phyloP scores from a whole-genome alignment of 2,888 invertebrate genomes.

The Aelia acuminata region DNA sequence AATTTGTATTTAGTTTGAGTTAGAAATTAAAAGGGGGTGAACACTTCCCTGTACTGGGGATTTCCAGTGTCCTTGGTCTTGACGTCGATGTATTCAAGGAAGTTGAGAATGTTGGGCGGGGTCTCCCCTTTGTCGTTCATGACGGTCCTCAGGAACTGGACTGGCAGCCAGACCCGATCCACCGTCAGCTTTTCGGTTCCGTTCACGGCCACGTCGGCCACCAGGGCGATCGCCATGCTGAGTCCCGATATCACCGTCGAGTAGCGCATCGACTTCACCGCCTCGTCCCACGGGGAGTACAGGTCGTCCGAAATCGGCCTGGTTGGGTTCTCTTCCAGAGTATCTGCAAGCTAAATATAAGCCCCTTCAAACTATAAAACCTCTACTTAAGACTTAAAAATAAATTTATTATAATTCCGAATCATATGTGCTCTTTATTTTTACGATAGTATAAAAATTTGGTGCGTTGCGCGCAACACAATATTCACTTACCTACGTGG shows the following conservation, averaged over 20 bases:
- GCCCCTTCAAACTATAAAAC: too few species aligned
- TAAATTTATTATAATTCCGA: too few species aligned
- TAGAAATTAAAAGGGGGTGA: not conserved
- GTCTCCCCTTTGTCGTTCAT: conserved; percentile 61
- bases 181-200: conserved; percentile 60
- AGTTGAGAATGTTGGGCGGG: conserved; percentile 61
- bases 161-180: conserved; percentile 56
- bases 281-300: conserved; percentile 61
- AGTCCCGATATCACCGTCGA: conserved; percentile 56
- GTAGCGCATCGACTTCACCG: conserved; percentile 52
- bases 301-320: not conserved
- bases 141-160: conserved; percentile 60
- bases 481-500: too few species aligned
- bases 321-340: not conserved
- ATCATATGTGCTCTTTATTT: too few species aligned
- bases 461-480: too few species aligned
- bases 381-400: too few species aligned
- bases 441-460: too few species aligned
- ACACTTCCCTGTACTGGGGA: not conserved
- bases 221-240: conserved; percentile 52
- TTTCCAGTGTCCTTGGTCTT: conserved; percentile 51
- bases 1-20: not conserved
- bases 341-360: conserved; percentile 33
- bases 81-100: conserved; percentile 61
- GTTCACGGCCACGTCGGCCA: conserved; percentile 58